Evolutionary conservation across 1,140 invertebrate species (phyloP).

Genomic region (Drosophila repleta): DNA sequence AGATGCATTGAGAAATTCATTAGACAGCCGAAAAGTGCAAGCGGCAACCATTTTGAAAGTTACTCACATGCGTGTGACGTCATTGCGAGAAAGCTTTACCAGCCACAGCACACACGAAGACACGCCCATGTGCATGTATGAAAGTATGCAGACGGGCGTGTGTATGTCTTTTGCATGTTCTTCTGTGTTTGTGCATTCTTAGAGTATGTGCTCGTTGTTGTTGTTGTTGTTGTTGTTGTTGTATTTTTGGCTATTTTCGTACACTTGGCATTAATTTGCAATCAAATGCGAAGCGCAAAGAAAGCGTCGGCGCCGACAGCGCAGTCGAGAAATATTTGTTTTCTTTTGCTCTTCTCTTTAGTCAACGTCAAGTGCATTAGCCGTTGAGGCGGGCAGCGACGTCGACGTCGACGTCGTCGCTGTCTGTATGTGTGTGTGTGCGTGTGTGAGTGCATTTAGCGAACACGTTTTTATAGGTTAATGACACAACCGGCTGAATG

Average conservation of each 20-base stretch:
- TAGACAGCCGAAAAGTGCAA: conserved; percentile 23
- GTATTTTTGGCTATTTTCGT: conserved; percentile 64
- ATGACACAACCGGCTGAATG: conserved; percentile 64
- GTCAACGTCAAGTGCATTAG: conserved; percentile 58
- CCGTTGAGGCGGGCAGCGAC: conserved; percentile 6
- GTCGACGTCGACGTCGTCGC: conserved; percentile 2
- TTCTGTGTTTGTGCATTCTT: conserved; percentile 40
- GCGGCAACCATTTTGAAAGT: conserved; percentile 38
- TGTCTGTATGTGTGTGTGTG: conserved; percentile 3
- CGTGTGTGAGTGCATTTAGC: conserved; percentile 31
- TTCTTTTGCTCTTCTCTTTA: conserved; percentile 10
- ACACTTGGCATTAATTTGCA: conserved; percentile 60
- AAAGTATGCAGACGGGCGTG: neutral
- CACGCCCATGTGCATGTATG: neutral
- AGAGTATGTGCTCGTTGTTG: conserved; percentile 21
- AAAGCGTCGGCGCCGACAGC: conserved; percentile 33
- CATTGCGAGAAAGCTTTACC: conserved; percentile 40
- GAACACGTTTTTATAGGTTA: conserved; percentile 80
- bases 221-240: conserved; percentile 6
- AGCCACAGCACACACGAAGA: neutral
- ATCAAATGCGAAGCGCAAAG: conserved; percentile 53
- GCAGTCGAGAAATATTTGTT: conserved; percentile 15
- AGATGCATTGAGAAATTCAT: conserved; percentile 18
- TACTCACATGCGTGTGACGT: conserved; percentile 46
- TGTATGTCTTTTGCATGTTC: conserved; percentile 15